Evolutionary conservation across 2,888 invertebrate species (phyloP), one percentile per base, ranked within the genome.

Genomic region (Leptopilina syphax): DNA sequence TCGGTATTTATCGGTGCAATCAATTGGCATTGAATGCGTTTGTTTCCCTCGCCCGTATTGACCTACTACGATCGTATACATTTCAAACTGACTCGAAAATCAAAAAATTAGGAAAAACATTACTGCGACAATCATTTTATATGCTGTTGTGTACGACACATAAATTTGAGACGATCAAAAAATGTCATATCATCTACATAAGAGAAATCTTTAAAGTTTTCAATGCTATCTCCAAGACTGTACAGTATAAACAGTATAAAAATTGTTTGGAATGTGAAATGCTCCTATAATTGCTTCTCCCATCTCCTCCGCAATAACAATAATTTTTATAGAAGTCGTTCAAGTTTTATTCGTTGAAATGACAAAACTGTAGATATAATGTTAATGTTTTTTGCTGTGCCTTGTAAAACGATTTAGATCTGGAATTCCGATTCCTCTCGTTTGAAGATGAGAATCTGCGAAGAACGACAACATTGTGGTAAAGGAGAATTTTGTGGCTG

Each of bases 11-110:
- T 87, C 86, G 83, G 83, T 87, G 87, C 88, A 88, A 89, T 89
- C 89, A 88, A 89, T 86, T 85, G 82, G 88, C 86, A 89, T 89
- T 89, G 85, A 89, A 88, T 89, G 87, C 84, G 86, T 88, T 89
- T 89, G 89, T 89, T 89, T 87, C 85, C 84, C 78, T 73, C 77
- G 70, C 67, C 79, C 3, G 13, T 73, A 73, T 73, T 54, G 54
- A 73, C 54, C 54, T 54, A 73, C 54, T 34, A 54, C 18, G 27
- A 54, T 54, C 54, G 13, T 24, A 41, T 41, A 41, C 41, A 41
- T 41, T 41, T 41, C 41, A 41, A 41, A 41, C 3, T 41, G 41
- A 5, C 41, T 6, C 6, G 6, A 41, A 41, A 41, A 41, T 5
- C 6, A 6, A 41, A 41, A 41, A 41, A 5, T 41, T 6, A 5